These are phyloP conservation scores for Turritopsis rubra DNA, from an alignment of 30 jellyfish, hydroid and myxozoan species.

Conservation along the genomic window DNA sequence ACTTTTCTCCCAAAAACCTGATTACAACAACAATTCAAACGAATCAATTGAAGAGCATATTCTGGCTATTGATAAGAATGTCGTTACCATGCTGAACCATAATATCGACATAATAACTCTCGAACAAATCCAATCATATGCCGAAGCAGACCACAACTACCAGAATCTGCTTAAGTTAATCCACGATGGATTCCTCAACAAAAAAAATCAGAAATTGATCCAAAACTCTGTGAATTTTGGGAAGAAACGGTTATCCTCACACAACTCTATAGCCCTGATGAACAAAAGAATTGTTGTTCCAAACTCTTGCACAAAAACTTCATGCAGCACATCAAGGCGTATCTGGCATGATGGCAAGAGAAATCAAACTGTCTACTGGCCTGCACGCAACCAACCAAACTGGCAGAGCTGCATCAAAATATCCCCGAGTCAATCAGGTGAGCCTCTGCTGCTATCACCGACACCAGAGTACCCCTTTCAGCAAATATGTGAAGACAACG, in stretches of 20 bases:
- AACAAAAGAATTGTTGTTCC: neutral
- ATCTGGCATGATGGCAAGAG: slow-evolving; percentile 13
- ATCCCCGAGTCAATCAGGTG: slow-evolving; percentile 13
- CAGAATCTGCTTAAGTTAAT: neutral
- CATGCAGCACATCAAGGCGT: slow-evolving; percentile 13
- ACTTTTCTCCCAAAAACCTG: neutral
- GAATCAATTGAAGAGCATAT: neutral
- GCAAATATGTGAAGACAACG: neutral
- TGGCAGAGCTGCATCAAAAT: slow-evolving; percentile 7
- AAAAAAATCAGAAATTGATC: neutral
- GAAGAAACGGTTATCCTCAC: slow-evolving; percentile 4
- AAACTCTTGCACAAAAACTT: neutral
- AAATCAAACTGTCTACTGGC: slow-evolving; percentile 8
- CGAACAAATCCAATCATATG: neutral
- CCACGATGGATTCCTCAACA: neutral
- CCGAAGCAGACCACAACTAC: neutral
- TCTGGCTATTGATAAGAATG: neutral
- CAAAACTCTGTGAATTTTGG: neutral
- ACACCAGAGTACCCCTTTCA: neutral
- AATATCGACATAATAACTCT: neutral
- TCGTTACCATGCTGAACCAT: neutral
- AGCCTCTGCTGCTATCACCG: neutral
- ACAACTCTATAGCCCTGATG: neutral
- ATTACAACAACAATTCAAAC: neutral
- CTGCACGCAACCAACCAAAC: neutral